Evolutionary conservation across 1,140 invertebrate species (phyloP).

Genomic region (Oppia nitens): DNA sequence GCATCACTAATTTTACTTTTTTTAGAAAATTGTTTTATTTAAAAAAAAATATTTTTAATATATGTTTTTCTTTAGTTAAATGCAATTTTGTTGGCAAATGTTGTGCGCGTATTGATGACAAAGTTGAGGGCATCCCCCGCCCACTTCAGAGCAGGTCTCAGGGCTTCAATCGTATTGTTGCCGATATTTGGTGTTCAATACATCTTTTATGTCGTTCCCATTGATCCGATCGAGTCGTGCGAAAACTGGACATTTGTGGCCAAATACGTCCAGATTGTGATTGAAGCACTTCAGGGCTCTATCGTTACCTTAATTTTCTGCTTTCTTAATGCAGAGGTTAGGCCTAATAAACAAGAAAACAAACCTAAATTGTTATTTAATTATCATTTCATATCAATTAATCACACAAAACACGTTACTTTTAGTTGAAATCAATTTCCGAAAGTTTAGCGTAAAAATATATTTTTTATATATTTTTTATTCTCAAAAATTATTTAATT

Average conservation of each 20-base stretch:
- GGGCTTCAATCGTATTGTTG: constrained; percentile 38
- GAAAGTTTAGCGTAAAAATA: too few species aligned
- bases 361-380: too few species aligned
- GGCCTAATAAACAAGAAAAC: too few species aligned
- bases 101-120: constrained; percentile 18
- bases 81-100: constrained; percentile 16
- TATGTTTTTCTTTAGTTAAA: constrained; percentile 17
- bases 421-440: too few species aligned
- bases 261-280: constrained; percentile 32
- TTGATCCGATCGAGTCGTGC: constrained; percentile 25
- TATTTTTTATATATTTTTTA: too few species aligned
- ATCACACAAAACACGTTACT: too few species aligned
- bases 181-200: constrained; percentile 42
- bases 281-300: constrained; percentile 20
- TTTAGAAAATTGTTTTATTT: not conserved
- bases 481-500: too few species aligned
- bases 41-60: too few species aligned
- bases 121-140: constrained; percentile 17
- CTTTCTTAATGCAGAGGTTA: constrained; percentile 37
- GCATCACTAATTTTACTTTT: not conserved
- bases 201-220: constrained; percentile 33
- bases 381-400: too few species aligned
- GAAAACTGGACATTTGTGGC: constrained; percentile 30
- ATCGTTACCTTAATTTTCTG: constrained; percentile 36
- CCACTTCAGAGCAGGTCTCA: constrained; percentile 35